Evolutionary conservation across 1,140 invertebrate genomes (phyloP), one percentile per base, ranked within the genome.

Genomic region (Aphaenogaster rudis): DNA sequence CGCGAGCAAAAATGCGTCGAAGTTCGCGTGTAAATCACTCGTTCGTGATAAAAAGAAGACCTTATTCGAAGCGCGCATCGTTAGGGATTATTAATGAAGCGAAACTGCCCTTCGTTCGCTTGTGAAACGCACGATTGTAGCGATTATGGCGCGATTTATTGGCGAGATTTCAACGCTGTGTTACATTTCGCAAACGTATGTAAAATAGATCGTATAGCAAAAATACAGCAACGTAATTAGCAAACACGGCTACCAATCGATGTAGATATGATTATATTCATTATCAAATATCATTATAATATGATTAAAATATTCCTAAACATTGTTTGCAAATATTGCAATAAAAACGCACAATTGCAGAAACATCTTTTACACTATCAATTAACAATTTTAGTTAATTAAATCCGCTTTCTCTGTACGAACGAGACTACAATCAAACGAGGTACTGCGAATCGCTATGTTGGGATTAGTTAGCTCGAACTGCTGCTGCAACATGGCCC

Each of bases 391-490:
- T 63, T 45, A 50, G 13, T 71, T 81, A 76, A 76, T 84, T 61
- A 21, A 84, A 76, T 50, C 13, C 67, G 17, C 17, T 80, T 33
- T 15, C 54, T 61, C 28, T 3, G 11, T 17, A 11, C 36, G 28
- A 66, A 59, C 28, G 45, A n/a, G 45, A 15, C 3, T 48, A 45
- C 17, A 82, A 39, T 84, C 13, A 84, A 61, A 61, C 42, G 36
- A 74, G 69, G 39, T 33, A 2, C 33, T 61, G 69, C 4, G 69
- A 59, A 76, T 76, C 33, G 45, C 71, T 11, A 77, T 67, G 64
- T 88, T 63, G 57, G 52, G 66, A 89, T 57, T 74, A 87, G 66
- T 52, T 78, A 61, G 54, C 74, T 85, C 67, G 15, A 86, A 88
- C 59, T 72, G 69, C 36, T 59, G 42, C 39, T 63, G 88, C 82